Conservation (phyloP, 2,888 invertebrate species). For the Drosophila yooni region DNA sequence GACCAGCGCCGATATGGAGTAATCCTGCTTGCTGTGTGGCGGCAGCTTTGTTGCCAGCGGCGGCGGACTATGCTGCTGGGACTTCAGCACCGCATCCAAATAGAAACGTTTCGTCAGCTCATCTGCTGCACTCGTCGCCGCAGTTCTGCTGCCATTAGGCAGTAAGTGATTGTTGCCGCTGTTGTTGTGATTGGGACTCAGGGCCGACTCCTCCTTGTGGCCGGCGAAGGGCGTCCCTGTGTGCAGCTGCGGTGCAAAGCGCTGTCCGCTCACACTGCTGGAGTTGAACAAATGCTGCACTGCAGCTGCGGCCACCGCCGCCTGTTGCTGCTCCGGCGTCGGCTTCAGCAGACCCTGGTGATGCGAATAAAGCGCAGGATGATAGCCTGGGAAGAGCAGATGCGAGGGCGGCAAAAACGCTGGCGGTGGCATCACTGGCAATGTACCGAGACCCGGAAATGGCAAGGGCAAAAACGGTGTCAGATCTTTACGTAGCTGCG, state of each 20-base stretch:
- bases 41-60: constrained; percentile 75
- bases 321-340: constrained; percentile 82
- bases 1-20: constrained; percentile 82
- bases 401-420: constrained; percentile 88
- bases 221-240: constrained; percentile 46
- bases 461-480: constrained; percentile 88
- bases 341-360: constrained; percentile 84
- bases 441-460: constrained; percentile 87
- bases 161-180: constrained; percentile 85
- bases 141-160: constrained; percentile 86
- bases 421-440: constrained; percentile 88
- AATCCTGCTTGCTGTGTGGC: constrained; percentile 75
- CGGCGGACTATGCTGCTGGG: constrained; percentile 86
- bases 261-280: constrained; percentile 61
- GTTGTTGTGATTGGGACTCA: constrained; percentile 71
- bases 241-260: constrained; percentile 71
- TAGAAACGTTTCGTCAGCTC: constrained; percentile 90
- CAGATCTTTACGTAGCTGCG: constrained; percentile 87
- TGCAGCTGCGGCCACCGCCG: constrained; percentile 79
- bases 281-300: constrained; percentile 82
- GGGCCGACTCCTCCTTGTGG: constrained; percentile 47
- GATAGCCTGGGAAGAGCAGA: constrained; percentile 87
- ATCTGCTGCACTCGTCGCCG: constrained; percentile 86
- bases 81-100: constrained; percentile 90
- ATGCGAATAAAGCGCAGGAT: constrained; percentile 86